These are phyloP conservation scores for Odontesthes bonariensis DNA, from an alignment of 2,113 vertebrate genomes.

Conservation along the genomic window DNA sequence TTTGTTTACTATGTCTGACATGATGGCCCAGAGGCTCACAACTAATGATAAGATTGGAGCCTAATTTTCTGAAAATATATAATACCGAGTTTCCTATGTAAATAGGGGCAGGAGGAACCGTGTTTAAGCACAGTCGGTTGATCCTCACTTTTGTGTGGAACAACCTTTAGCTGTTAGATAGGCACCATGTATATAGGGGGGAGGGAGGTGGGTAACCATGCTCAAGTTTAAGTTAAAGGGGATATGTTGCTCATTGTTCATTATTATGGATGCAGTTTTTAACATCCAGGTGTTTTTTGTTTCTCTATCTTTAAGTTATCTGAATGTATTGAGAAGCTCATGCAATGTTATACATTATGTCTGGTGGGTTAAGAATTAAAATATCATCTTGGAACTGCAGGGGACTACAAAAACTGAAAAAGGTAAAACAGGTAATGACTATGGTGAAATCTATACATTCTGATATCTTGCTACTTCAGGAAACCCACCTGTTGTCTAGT, in stretches of 20 bases:
- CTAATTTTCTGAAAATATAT: too few species aligned
- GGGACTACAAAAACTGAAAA: neutral
- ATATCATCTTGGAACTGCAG: neutral
- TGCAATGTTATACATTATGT: neutral
- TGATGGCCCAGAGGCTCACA: too few species aligned
- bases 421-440: neutral
- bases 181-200: too few species aligned
- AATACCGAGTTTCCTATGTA: neutral
- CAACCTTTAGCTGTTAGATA: too few species aligned
- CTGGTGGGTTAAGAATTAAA: slow-evolving; percentile 1
- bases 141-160: too few species aligned
- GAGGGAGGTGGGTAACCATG: too few species aligned
- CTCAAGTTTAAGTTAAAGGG: too few species aligned
- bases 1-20: too few species aligned
- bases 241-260: too few species aligned
- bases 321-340: neutral
- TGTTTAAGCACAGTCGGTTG: too few species aligned
- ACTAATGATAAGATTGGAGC: neutral
- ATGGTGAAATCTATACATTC: neutral
- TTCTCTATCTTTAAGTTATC: neutral
- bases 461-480: neutral
- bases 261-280: too few species aligned
- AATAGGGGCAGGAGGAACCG: neutral
- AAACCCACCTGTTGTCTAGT: neutral
- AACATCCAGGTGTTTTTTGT: too few species aligned